A percentile compares a stretch with the other conserved stretches of the same genome.
phyloP scores from a whole-genome alignment of 1,140 invertebrate genomes.

The Spodoptera litura region DNA sequence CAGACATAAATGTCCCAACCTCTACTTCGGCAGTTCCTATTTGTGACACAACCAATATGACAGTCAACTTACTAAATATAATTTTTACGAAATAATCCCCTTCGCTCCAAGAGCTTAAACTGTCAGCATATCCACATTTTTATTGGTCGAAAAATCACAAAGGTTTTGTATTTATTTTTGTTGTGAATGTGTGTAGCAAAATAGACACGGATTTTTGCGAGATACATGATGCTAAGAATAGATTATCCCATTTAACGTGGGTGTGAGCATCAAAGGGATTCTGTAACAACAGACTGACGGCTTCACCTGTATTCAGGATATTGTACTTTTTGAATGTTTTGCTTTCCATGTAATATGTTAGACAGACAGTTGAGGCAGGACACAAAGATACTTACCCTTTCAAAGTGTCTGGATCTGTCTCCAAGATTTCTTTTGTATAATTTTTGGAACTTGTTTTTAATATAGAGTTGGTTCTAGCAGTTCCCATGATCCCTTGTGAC shows the following conservation, averaged over 20 bases:
- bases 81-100: background rate
- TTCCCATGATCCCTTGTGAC: too few species aligned
- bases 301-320: background rate
- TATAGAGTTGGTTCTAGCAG: too few species aligned
- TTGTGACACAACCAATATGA: too few species aligned
- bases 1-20: too few species aligned
- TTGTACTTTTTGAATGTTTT: conserved; percentile 1
- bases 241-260: conserved; percentile 22
- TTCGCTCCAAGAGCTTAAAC: background rate
- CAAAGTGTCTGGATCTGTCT: too few species aligned
- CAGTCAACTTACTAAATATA: too few species aligned
- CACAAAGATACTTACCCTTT: too few species aligned
- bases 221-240: background rate
- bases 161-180: background rate
- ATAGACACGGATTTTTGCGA: conserved; percentile 8
- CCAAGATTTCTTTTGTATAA: too few species aligned
- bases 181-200: background rate
- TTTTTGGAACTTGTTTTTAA: too few species aligned
- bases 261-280: conserved; percentile 5
- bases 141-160: conserved; percentile 1
- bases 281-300: background rate
- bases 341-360: too few species aligned
- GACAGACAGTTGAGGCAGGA: too few species aligned
- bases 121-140: background rate
- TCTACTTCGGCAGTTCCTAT: too few species aligned